phyloP scores from a whole-genome alignment of 2,797 vertebrate genomes.

The Sebastes wilsoni region DNA sequence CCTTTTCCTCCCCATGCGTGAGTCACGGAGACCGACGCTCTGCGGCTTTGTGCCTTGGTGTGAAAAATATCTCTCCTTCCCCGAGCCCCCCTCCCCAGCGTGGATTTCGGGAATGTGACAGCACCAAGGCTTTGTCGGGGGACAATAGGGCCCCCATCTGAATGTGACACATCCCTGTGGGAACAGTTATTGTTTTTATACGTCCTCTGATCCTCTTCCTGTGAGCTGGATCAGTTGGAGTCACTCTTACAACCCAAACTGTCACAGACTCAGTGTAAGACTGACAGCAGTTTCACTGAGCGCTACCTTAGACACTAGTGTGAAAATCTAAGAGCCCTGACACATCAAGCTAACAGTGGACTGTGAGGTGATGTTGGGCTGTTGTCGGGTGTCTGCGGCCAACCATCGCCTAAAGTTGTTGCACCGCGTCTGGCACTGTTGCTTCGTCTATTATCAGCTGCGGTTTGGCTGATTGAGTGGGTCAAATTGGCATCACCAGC shows the following conservation, averaged over 20 bases:
- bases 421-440: background rate
- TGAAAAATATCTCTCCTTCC: constrained; percentile 70
- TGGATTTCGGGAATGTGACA: constrained; percentile 74
- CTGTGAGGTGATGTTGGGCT: background rate
- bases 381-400: background rate
- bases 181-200: constrained; percentile 66
- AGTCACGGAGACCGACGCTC: constrained; percentile 63
- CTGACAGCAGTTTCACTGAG: background rate
- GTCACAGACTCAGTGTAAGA: background rate
- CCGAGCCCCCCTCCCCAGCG: constrained; percentile 34
- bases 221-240: constrained; percentile 34
- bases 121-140: constrained; percentile 61
- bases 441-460: background rate
- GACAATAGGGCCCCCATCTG: constrained; percentile 58
- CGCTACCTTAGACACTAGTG: background rate
- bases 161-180: constrained; percentile 74
- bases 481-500: background rate
- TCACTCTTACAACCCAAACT: constrained; percentile 24
- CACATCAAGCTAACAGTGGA: constrained; percentile 14
- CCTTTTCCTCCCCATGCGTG: constrained; percentile 63
- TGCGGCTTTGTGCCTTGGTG: constrained; percentile 69
- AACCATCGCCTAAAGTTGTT: background rate
- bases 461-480: background rate
- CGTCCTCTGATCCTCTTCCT: constrained; percentile 25
- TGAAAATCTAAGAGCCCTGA: constrained; percentile 1